A percentile compares a stretch with the other conserved stretches of the same genome.
phyloP scores from a whole-genome alignment of 2,113 vertebrate genomes.

The Aspiorhynchus laticeps region DNA sequence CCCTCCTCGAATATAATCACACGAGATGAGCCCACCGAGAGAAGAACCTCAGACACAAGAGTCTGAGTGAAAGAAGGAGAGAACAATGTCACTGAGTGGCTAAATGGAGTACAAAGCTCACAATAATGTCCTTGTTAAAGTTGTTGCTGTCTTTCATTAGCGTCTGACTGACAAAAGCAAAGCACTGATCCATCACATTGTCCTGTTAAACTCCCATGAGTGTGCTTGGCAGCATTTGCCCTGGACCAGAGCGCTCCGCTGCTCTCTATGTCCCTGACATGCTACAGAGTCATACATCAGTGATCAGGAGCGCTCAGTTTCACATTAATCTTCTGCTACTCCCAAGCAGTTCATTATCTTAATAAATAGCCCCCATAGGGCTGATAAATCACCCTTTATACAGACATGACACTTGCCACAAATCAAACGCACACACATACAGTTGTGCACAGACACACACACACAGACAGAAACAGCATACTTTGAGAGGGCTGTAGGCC shows the following conservation, averaged over 20 bases:
- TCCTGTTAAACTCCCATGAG: conserved; percentile 2
- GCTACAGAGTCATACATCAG: conserved; percentile 32
- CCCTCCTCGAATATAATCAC: conserved; percentile 70
- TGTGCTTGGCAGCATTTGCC: conserved; percentile 19
- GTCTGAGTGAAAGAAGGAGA: conserved; percentile 19
- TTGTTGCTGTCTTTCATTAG: conserved; percentile 17
- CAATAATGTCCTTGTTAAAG: conserved; percentile 2
- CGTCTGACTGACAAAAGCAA: conserved; percentile 24
- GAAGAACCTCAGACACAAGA: conserved; percentile 61
- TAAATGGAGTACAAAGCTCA: conserved; percentile 5
- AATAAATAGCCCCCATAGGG: conserved; percentile 35
- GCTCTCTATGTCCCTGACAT: conserved; percentile 9
- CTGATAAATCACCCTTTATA: conserved; percentile 35
- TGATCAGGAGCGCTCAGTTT: not conserved
- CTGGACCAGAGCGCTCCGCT: not conserved
- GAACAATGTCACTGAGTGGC: not conserved
- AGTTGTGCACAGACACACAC: not conserved
- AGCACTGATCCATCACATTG: conserved; percentile 33
- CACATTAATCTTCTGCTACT: conserved; percentile 36
- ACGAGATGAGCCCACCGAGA: conserved; percentile 63
- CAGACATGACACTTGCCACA: conserved; percentile 31
- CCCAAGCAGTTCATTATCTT: conserved; percentile 40
- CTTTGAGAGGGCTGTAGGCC: conserved; percentile 74
- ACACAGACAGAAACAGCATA: conserved; percentile 51
- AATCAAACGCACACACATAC: conserved; percentile 21